A percentile compares a stretch with the other conserved stretches of the same genome.
phyloP scores from a whole-genome alignment of 2,113 vertebrate genomes.

The Eulemur rufifrons region DNA sequence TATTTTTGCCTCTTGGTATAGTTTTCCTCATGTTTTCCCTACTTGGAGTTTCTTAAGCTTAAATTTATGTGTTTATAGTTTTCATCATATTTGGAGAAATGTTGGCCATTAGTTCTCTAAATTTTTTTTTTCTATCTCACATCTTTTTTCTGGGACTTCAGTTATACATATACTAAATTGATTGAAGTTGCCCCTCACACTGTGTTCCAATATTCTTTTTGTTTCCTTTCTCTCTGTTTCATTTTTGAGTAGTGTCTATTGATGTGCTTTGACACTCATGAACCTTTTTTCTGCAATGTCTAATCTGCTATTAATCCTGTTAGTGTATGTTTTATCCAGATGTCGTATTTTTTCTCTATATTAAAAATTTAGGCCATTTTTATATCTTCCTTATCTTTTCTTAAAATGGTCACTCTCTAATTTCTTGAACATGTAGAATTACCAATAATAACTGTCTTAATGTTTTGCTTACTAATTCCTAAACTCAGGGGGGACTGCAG shows the following conservation, averaged over 20 bases:
- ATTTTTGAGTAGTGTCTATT: background rate
- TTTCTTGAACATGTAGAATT: background rate
- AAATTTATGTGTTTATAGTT: background rate
- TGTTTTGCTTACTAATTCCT: background rate
- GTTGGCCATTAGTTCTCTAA: background rate
- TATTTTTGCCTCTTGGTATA: background rate
- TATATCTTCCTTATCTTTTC: background rate
- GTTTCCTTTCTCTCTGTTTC: background rate
- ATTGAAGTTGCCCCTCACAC: background rate
- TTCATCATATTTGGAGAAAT: background rate
- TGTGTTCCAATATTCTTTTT: background rate
- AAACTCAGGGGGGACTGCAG: background rate
- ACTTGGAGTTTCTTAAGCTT: background rate
- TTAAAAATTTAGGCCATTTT: background rate
- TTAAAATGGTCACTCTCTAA: background rate
- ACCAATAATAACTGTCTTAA: background rate
- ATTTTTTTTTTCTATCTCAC: background rate
- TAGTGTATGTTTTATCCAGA: background rate
- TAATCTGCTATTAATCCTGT: background rate
- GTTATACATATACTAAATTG: background rate
- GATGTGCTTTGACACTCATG: background rate
- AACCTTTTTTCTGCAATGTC: background rate
- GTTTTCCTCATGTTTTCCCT: background rate
- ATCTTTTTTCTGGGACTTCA: background rate
- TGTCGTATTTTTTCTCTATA: background rate